Evolutionary conservation across 2,113 vertebrate species (phyloP).

Genomic region (Struthidea cinerea): DNA sequence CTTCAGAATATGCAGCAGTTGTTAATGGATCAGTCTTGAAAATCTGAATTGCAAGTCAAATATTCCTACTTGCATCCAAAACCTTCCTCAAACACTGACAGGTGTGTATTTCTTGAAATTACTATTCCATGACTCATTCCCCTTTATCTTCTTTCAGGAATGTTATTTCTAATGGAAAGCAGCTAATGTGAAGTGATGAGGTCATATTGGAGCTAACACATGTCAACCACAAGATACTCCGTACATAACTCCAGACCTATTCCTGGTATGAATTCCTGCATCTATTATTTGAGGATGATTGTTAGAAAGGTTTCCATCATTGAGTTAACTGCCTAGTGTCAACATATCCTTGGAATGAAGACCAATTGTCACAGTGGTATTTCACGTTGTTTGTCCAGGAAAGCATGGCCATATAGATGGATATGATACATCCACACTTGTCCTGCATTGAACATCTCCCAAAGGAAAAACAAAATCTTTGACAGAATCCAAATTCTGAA

Average conservation of each 20-base stretch:
- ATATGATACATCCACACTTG: neutral
- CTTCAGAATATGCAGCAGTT: neutral
- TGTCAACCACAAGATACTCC: accelerated
- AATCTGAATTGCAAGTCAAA: neutral
- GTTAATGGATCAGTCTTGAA: constrained; percentile 15
- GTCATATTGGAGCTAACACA: neutral
- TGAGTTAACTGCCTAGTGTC: neutral
- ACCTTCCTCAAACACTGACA: neutral
- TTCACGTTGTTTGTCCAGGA: neutral
- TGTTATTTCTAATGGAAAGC: neutral
- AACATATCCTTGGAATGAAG: neutral
- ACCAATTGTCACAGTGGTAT: neutral
- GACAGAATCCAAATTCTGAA: neutral
- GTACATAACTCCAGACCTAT: neutral
- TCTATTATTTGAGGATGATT: neutral
- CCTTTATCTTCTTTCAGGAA: neutral
- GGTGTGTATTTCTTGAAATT: constrained; percentile 4
- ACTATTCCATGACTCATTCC: neutral
- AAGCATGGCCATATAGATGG: neutral
- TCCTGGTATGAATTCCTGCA: neutral
- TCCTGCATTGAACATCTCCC: neutral
- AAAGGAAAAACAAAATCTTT: neutral
- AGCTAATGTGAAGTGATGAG: neutral
- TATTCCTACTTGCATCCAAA: constrained; percentile 14
- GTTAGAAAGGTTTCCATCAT: neutral